phyloP scores from a whole-genome alignment of 1,140 invertebrate genomes.

The Ditylenchus dipsaci region DNA sequence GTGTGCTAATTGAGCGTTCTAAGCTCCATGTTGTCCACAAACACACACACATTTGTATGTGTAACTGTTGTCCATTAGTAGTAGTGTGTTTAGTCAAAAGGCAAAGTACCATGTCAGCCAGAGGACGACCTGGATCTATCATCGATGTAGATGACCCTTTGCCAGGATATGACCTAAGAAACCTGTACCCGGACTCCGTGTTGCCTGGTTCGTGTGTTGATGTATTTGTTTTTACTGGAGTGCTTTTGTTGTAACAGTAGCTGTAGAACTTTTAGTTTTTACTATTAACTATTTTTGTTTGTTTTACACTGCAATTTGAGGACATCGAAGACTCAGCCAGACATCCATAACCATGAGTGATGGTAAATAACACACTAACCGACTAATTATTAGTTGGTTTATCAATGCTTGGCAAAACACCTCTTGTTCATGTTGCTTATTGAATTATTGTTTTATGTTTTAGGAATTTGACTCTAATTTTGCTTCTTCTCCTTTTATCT shows the following conservation, averaged over 20 bases:
- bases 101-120: background rate
- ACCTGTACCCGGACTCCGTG: background rate
- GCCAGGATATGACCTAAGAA: conserved; percentile 39
- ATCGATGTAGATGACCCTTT: conserved; percentile 51
- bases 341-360: too few relatives aligned
- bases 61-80: too few relatives aligned
- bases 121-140: conserved; percentile 33
- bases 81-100: background rate
- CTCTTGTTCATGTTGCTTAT: background rate
- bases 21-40: too few relatives aligned
- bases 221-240: background rate
- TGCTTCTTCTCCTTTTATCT: background rate
- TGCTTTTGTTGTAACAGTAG: background rate
- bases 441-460: background rate
- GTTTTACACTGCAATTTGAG: background rate
- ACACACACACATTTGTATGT: too few relatives aligned
- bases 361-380: too few relatives aligned
- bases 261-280: background rate
- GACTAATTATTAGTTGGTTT: too few relatives aligned
- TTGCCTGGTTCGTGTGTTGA: conserved; percentile 7
- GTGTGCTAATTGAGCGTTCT: too few relatives aligned
- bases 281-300: background rate
- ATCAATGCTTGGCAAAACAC: too few relatives aligned
- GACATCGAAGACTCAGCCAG: too few relatives aligned
- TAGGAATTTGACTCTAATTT: conserved; percentile 3